phyloP scores from a whole-genome alignment of 2,113 vertebrate species.

The Lathamus discolor region DNA sequence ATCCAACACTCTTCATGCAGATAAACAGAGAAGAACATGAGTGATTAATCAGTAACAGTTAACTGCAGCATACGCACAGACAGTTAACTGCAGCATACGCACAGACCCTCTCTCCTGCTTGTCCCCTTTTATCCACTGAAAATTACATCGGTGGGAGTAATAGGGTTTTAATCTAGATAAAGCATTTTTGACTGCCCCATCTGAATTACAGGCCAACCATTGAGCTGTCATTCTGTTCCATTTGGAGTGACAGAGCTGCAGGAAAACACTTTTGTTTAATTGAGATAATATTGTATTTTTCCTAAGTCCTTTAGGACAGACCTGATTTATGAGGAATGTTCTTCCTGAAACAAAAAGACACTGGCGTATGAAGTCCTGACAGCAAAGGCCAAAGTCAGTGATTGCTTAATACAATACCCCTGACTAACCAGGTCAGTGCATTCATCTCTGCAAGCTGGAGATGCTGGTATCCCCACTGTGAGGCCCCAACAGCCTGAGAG shows the following conservation, averaged over 20 bases:
- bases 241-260: not conserved
- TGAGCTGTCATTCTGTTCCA: not conserved
- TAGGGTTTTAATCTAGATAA: not conserved
- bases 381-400: not conserved
- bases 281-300: conserved; percentile 42
- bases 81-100: not conserved
- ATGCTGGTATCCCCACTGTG: not conserved
- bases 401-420: not conserved
- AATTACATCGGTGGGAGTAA: not conserved
- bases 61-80: not conserved
- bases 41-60: not conserved
- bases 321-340: not conserved
- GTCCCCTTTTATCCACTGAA: not conserved
- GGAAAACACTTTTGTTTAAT: conserved; percentile 21
- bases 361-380: not conserved
- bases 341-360: not conserved
- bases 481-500: not conserved
- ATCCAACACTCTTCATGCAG: not conserved
- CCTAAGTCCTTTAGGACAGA: not conserved
- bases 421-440: not conserved
- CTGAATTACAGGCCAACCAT: not conserved
- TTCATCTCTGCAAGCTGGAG: not conserved
- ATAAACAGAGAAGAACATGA: not conserved
- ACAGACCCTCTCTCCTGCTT: not conserved
- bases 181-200: not conserved